phyloP scores from a whole-genome alignment of 2,113 vertebrate species.

The Lampris megalopsis region DNA sequence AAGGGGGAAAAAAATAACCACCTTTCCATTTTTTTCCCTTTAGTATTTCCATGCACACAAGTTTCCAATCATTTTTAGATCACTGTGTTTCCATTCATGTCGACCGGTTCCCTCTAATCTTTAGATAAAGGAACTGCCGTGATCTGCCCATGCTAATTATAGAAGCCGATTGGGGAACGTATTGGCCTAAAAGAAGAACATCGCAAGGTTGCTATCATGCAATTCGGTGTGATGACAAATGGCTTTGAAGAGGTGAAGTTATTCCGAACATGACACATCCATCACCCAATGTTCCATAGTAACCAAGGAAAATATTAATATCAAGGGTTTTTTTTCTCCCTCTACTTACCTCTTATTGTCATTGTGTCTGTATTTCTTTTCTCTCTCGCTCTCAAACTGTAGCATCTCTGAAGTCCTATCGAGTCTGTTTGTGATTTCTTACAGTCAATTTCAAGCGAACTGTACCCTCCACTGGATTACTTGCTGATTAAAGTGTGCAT shows the following conservation, averaged over 20 bases:
- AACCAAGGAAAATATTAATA: no score
- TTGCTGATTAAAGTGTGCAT: slow-evolving; percentile 18
- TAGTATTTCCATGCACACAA: neutral
- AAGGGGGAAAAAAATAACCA: neutral
- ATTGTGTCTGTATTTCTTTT: neutral
- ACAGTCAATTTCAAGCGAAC: slow-evolving; percentile 11
- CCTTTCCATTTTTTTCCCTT: neutral
- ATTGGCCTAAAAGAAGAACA: neutral
- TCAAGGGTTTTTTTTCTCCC: neutral
- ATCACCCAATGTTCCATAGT: neutral
- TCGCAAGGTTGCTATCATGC: slow-evolving; percentile 15
- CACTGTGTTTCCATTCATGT: neutral
- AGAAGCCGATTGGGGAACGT: slow-evolving; percentile 12
- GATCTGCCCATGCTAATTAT: slow-evolving; percentile 11
- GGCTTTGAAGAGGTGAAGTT: slow-evolving; percentile 5
- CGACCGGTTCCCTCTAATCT: neutral
- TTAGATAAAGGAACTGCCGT: slow-evolving; percentile 4
- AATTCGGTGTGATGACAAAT: neutral
- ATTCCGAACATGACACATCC: neutral
- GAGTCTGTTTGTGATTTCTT: neutral
- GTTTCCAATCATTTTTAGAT: neutral
- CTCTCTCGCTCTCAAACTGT: neutral
- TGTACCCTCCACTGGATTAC: slow-evolving; percentile 18
- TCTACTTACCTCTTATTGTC: neutral
- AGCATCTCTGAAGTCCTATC: neutral